A percentile compares a stretch with the other conserved stretches of the same genome.
phyloP scores from a whole-genome alignment of 1,140 invertebrate species.

The Lepidotrigona ventralis region DNA sequence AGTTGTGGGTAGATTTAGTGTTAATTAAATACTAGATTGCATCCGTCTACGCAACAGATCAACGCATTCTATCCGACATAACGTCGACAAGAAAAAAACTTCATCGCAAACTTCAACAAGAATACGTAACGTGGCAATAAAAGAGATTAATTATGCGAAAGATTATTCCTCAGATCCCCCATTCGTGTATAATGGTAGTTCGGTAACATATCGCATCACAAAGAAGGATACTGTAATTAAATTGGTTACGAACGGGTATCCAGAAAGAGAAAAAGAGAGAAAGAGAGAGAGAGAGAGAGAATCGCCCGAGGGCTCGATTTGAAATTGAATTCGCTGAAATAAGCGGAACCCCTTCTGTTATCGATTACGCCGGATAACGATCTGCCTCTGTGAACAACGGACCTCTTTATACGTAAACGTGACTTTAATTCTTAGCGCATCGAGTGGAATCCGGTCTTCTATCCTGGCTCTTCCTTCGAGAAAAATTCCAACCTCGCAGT shows the following conservation, averaged over 20 bases:
- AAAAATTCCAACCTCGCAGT: neutral
- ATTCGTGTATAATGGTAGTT: too few relatives aligned
- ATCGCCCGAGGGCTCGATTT: conserved; percentile 1
- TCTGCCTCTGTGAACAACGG: neutral
- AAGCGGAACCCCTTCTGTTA: conserved; percentile 19
- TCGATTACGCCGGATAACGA: conserved; percentile 29
- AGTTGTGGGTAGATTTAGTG: neutral
- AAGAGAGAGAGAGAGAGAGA: neutral
- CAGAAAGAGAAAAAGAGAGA: neutral
- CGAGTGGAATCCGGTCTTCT: neutral
- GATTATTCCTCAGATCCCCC: neutral
- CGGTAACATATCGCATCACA: neutral
- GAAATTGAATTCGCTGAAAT: conserved; percentile 38
- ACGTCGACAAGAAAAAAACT: neutral
- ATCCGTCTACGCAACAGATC: neutral
- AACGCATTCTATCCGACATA: neutral
- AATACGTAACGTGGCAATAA: neutral
- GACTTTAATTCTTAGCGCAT: conserved; percentile 22
- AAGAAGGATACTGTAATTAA: conserved; percentile 2
- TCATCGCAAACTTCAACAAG: neutral
- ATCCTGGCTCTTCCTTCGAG: neutral
- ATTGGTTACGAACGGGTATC: neutral
- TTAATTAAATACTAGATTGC: neutral
- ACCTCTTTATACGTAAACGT: conserved; percentile 34
- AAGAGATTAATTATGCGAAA: neutral